Evolutionary conservation across 2,888 invertebrate genomes (phyloP).

Genomic region (Mellilla xanthometata): DNA sequence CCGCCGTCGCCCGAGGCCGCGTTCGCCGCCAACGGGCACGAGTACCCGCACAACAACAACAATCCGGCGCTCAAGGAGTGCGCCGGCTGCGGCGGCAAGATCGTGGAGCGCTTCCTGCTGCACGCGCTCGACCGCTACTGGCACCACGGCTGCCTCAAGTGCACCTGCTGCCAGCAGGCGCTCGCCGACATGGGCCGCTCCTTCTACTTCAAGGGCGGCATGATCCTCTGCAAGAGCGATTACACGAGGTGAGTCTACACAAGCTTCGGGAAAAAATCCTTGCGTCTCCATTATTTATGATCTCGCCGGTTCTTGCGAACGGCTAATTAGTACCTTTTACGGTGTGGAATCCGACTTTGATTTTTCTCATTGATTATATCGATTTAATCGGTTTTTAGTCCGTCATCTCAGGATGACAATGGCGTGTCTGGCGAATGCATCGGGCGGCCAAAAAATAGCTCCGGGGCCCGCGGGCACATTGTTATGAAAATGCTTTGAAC

Average conservation of each 20-base stretch:
- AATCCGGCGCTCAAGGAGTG: slow-evolving; percentile 88
- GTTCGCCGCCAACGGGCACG: slow-evolving; percentile 84
- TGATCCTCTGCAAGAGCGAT: slow-evolving; percentile 97
- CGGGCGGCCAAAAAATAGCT: slow-evolving; percentile 67
- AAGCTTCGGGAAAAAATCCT: slow-evolving; percentile 15
- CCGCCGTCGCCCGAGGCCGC: slow-evolving; percentile 89
- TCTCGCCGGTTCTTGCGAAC: slow-evolving; percentile 35
- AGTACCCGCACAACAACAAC: slow-evolving; percentile 84
- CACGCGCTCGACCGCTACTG: slow-evolving; percentile 97
- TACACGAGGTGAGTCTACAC: slow-evolving; percentile 91
- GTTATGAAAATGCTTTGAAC: slow-evolving; percentile 78
- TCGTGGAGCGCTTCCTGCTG: slow-evolving; percentile 94
- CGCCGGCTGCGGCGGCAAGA: slow-evolving; percentile 96
- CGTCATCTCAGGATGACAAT: slow-evolving; percentile 78
- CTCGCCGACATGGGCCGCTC: slow-evolving; percentile 95
- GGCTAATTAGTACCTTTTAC: slow-evolving; percentile 63
- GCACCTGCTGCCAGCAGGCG: slow-evolving; percentile 94
- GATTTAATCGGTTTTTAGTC: slow-evolving; percentile 71
- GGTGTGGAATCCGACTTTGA: slow-evolving; percentile 58
- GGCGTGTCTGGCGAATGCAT: slow-evolving; percentile 76
- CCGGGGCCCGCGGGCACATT: slow-evolving; percentile 77
- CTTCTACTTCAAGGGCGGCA: slow-evolving; percentile 95
- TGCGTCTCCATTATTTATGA: slow-evolving; percentile 26
- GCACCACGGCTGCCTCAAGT: slow-evolving; percentile 98
- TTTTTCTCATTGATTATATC: slow-evolving; percentile 69